Evolutionary conservation across 2,797 vertebrate species (phyloP).

Genomic region (Intellagama lesueurii): DNA sequence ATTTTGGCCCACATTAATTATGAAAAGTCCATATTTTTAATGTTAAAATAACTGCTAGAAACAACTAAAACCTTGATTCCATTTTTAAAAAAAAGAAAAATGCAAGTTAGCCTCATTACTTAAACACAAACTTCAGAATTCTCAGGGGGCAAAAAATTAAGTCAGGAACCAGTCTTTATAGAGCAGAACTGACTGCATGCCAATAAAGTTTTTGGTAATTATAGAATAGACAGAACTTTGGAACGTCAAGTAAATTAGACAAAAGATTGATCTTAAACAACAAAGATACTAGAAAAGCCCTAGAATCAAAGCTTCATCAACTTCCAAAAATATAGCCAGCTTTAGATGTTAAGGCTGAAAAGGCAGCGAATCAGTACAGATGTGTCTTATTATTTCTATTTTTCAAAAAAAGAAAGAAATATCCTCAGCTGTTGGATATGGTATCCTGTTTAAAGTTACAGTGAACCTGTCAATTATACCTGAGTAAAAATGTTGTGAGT

Average conservation of each 20-base stretch:
- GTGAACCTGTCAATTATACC: conserved; percentile 77
- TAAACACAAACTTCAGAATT: neutral
- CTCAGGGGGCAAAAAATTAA: neutral
- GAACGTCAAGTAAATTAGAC: neutral
- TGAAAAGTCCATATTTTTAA: neutral
- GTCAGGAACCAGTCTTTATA: neutral
- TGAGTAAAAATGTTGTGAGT: conserved; percentile 98
- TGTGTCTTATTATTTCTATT: neutral
- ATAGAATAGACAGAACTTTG: neutral
- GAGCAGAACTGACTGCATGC: neutral
- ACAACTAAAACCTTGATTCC: neutral
- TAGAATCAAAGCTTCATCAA: neutral
- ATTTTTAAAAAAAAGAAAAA: neutral
- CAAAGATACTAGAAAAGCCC: neutral
- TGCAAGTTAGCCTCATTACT: neutral
- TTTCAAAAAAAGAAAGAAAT: too few relatives aligned
- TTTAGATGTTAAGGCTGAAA: neutral
- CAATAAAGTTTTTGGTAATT: neutral
- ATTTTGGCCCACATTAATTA: too few relatives aligned
- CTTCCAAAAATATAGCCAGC: neutral
- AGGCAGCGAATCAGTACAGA: neutral
- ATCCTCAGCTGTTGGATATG: neutral
- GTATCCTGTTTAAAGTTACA: neutral
- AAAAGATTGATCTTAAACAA: neutral
- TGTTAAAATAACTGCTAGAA: neutral